phyloP scores from a whole-genome alignment of 2,888 invertebrate genomes.

The Eupithecia subfuscata region DNA sequence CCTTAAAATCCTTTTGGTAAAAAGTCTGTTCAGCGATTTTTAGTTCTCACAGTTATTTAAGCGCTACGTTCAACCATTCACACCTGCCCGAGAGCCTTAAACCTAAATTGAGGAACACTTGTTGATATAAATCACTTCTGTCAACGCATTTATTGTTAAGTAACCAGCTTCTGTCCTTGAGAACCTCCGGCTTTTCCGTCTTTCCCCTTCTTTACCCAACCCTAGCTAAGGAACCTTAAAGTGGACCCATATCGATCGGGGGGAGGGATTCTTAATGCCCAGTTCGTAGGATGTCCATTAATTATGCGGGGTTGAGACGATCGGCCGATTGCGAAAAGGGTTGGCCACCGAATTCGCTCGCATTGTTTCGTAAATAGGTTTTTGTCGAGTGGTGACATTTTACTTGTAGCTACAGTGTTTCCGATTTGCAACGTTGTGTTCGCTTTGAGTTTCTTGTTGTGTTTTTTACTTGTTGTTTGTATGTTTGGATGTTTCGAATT shows the following conservation, averaged over 20 bases:
- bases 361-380: conserved; percentile 44
- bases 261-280: conserved; percentile 73
- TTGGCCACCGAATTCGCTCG: conserved; percentile 40
- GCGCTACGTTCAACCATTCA: too few relatives aligned
- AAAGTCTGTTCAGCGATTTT: too few relatives aligned
- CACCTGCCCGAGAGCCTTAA: too few relatives aligned
- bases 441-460: conserved; percentile 1
- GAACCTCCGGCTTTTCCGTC: conserved; percentile 7
- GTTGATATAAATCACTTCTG: too few relatives aligned
- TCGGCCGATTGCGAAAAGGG: conserved; percentile 52
- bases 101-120: too few relatives aligned
- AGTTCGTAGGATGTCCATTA: conserved; percentile 78
- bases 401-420: background rate
- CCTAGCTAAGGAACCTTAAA: conserved; percentile 55
- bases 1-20: background rate
- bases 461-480: background rate
- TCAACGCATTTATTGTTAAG: too few relatives aligned
- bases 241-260: conserved; percentile 70
- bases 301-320: conserved; percentile 71
- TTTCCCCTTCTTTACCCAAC: background rate
- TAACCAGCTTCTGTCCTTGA: background rate
- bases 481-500: background rate
- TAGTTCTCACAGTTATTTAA: too few relatives aligned
- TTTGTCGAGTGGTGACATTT: conserved; percentile 25
- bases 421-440: conserved; percentile 8